These are phyloP conservation scores for Tachypleus tridentatus DNA, from an alignment of 1,140 invertebrate species.

Conservation along the genomic window DNA sequence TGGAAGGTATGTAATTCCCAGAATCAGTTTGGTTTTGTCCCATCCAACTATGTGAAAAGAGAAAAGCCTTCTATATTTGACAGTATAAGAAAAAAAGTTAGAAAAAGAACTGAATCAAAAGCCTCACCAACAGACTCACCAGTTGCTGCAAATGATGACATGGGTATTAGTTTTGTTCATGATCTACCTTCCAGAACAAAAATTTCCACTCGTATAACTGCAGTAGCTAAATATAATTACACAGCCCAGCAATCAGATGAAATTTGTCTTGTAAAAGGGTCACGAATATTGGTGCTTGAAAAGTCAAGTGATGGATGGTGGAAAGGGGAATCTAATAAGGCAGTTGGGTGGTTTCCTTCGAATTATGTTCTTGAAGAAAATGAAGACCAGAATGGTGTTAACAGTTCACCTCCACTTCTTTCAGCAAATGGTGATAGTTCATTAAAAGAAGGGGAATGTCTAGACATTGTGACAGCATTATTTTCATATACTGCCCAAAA, in stretches of 20 bases:
- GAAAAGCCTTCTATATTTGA: constrained; percentile 92
- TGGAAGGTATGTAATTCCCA: constrained; percentile 87
- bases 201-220: constrained; percentile 31
- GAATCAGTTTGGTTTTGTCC: constrained; percentile 92
- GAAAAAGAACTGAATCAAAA: constrained; percentile 83
- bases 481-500: constrained; percentile 91
- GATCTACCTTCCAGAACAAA: constrained; percentile 14
- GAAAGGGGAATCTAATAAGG: constrained; percentile 75
- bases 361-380: constrained; percentile 91
- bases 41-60: constrained; percentile 98
- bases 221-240: constrained; percentile 95
- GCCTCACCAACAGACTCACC: constrained; percentile 22
- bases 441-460: constrained; percentile 16
- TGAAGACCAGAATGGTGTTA: constrained; percentile 53
- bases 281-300: constrained; percentile 78
- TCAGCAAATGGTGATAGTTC: constrained; percentile 10
- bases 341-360: constrained; percentile 91
- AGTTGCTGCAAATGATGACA: constrained; percentile 22
- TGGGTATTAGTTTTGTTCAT: constrained; percentile 38
- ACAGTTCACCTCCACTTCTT: constrained; percentile 36
- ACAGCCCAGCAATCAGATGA: constrained; percentile 95
- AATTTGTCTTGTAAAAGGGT: constrained; percentile 74
- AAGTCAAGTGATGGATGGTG: constrained; percentile 99
- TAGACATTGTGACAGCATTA: constrained; percentile 81
- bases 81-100: constrained; percentile 87